phyloP scores from a whole-genome alignment of 2,888 invertebrate genomes.

The Archips crataeganus region DNA sequence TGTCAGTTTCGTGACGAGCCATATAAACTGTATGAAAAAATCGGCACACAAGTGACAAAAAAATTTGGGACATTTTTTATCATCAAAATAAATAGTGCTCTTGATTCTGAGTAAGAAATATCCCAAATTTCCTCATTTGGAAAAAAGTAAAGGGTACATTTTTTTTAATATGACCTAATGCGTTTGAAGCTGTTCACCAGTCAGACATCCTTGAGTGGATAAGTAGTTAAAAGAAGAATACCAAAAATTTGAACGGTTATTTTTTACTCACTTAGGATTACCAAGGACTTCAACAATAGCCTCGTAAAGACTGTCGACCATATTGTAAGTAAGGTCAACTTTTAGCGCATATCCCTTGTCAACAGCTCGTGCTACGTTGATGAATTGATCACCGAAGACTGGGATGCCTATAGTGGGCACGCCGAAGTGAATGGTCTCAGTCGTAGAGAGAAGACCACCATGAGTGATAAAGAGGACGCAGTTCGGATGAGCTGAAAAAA shows the following conservation, averaged over 20 bases:
- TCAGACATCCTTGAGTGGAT: too few relatives aligned
- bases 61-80: too few relatives aligned
- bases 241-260: background rate
- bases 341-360: slow-evolving; percentile 31
- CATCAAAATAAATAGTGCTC: too few relatives aligned
- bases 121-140: too few relatives aligned
- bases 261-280: slow-evolving; percentile 49
- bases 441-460: slow-evolving; percentile 40
- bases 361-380: slow-evolving; percentile 40
- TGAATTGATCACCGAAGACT: slow-evolving; percentile 43
- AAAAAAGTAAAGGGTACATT: too few relatives aligned
- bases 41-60: too few relatives aligned
- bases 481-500: slow-evolving; percentile 42
- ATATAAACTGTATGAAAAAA: too few relatives aligned
- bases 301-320: slow-evolving; percentile 47
- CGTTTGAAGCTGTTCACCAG: too few relatives aligned
- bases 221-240: too few relatives aligned
- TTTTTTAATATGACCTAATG: too few relatives aligned
- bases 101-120: too few relatives aligned
- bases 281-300: slow-evolving; percentile 49
- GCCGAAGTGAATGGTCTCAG: slow-evolving; percentile 42
- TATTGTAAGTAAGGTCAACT: slow-evolving; percentile 50
- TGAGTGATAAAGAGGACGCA: slow-evolving; percentile 44
- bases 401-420: slow-evolving; percentile 45
- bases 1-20: too few relatives aligned